Conservation (phyloP, 2,113 vertebrate genomes). For the Eidolon helvum region DNA sequence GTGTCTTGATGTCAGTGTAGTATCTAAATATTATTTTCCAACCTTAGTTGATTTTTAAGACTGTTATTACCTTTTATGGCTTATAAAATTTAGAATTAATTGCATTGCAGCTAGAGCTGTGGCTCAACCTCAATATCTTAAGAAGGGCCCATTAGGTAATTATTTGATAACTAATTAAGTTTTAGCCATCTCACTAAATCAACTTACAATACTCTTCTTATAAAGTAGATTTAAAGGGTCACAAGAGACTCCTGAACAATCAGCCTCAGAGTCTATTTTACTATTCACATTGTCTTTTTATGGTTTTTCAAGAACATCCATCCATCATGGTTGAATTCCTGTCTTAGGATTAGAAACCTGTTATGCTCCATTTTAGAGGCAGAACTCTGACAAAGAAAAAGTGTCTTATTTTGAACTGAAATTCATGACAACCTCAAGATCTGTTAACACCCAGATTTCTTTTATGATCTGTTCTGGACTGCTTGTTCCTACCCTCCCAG, state of each 20-base stretch:
- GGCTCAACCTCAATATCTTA: conserved; percentile 59
- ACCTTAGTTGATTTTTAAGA: conserved; percentile 63
- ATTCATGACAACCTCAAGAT: conserved; percentile 43
- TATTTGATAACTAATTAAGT: conserved; percentile 74
- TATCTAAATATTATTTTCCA: conserved; percentile 73
- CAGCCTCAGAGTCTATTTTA: conserved; percentile 20
- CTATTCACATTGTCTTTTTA: background rate
- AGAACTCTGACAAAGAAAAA: background rate
- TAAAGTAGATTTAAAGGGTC: conserved; percentile 58
- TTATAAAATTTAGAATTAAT: conserved; percentile 74
- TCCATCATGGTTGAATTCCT: background rate
- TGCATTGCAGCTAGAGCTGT: conserved; percentile 50
- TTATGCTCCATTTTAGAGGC: background rate
- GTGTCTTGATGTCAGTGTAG: conserved; percentile 54
- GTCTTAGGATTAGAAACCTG: background rate
- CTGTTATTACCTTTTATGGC: conserved; percentile 73
- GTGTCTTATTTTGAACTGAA: background rate
- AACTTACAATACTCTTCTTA: conserved; percentile 35
- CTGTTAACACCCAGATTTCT: background rate
- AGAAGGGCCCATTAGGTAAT: conserved; percentile 53
- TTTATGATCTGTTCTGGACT: conserved; percentile 28
- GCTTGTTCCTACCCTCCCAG: background rate
- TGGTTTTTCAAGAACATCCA: conserved; percentile 25
- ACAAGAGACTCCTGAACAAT: conserved; percentile 39
- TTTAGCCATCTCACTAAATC: conserved; percentile 65